These are phyloP conservation scores for Speoplatyrhinus poulsoni DNA, from an alignment of 2,113 vertebrate species.

Conservation along the genomic window DNA sequence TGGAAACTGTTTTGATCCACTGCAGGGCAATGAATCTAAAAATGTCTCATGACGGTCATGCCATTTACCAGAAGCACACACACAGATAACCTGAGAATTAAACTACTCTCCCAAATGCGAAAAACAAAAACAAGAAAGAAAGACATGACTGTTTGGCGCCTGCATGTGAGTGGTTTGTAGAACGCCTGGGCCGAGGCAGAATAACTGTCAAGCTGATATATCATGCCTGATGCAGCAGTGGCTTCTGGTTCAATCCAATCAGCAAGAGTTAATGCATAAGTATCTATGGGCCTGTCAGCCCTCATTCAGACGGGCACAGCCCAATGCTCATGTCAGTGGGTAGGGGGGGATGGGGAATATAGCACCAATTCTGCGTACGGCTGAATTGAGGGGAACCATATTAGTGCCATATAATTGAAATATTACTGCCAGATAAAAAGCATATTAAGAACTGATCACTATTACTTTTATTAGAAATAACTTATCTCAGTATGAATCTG, in stretches of 20 bases:
- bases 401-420: not conserved
- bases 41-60: slow-evolving; percentile 22
- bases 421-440: not conserved
- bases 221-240: slow-evolving; percentile 22
- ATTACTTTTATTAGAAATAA: too few relatives aligned
- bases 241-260: slow-evolving; percentile 53
- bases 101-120: not conserved
- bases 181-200: slow-evolving; percentile 1
- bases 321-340: slow-evolving; percentile 10
- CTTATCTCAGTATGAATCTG: too few relatives aligned
- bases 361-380: not conserved
- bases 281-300: slow-evolving; percentile 16
- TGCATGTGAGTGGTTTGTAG: slow-evolving; percentile 6
- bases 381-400: not conserved
- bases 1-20: slow-evolving; percentile 57
- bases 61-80: slow-evolving; percentile 9
- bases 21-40: slow-evolving; percentile 47
- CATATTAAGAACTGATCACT: not conserved
- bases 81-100: slow-evolving; percentile 8
- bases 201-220: slow-evolving; percentile 37
- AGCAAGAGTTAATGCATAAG: slow-evolving; percentile 35
- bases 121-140: not conserved
- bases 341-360: not conserved
- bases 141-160: slow-evolving; percentile 14
- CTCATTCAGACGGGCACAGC: not conserved